Percentiles rank a stretch among this genome's conserved stretches.
These are phyloP conservation scores for Myotis vivesi DNA, from an alignment of 2,797 vertebrate genomes.

Conservation along the genomic window DNA sequence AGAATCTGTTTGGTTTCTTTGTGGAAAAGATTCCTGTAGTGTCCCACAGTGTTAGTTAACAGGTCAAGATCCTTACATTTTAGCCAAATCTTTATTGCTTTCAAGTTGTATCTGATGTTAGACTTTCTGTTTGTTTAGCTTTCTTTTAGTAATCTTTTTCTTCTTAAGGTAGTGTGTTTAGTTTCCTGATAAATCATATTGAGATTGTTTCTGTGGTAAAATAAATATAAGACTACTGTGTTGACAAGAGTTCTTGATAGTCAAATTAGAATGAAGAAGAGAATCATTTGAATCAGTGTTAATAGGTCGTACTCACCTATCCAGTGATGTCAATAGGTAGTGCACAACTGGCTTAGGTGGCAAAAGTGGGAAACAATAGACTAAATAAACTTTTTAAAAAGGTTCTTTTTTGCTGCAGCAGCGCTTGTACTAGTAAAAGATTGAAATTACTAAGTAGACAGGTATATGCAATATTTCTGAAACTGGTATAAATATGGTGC, in stretches of 20 bases:
- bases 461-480: slow-evolving; percentile 35
- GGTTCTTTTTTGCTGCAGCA: neutral
- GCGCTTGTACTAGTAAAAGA: neutral
- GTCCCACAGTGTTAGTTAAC: neutral
- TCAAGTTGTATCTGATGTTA: neutral
- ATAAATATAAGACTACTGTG: neutral
- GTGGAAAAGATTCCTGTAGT: neutral
- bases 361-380: neutral
- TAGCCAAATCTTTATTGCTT: neutral
- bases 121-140: neutral
- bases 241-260: neutral
- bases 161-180: slow-evolving; percentile 42
- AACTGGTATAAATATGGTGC: neutral
- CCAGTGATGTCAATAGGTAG: neutral
- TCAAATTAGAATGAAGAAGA: slow-evolving; percentile 24
- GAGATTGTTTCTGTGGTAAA: slow-evolving; percentile 45
- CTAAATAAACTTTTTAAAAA: neutral
- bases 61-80: neutral
- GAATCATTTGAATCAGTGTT: neutral
- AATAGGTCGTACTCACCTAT: neutral
- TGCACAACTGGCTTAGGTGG: neutral
- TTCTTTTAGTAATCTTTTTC: slow-evolving; percentile 20
- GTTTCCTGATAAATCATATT: neutral
- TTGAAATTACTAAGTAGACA: slow-evolving; percentile 26
- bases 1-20: neutral